A percentile compares a stretch with the other conserved stretches of the same genome.
Evolutionary conservation across 1,140 invertebrate genomes (phyloP).

Genomic region (Heliconius congener): DNA sequence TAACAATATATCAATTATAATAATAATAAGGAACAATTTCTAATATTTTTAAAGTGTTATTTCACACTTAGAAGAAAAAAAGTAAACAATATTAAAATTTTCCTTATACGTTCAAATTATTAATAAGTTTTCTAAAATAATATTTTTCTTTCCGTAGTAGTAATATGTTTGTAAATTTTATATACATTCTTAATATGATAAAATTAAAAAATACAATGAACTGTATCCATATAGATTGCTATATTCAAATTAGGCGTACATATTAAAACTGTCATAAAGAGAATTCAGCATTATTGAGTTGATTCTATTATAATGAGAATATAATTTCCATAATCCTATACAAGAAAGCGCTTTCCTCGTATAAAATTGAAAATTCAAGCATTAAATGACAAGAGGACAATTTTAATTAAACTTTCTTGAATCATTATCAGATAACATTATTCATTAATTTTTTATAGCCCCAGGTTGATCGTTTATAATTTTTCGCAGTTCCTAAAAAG

Average conservation of each 20-base stretch:
- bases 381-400: conserved; percentile 72
- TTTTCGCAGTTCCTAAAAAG: conserved; percentile 62
- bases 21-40: too few species aligned
- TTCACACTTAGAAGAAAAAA: too few species aligned
- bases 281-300: conserved; percentile 5
- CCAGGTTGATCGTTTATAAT: conserved; percentile 74
- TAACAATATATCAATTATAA: too few species aligned
- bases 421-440: conserved; percentile 80
- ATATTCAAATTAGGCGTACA: background rate
- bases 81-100: background rate
- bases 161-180: too few species aligned
- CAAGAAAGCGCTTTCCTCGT: conserved; percentile 24
- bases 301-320: conserved; percentile 15
- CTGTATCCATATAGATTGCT: background rate
- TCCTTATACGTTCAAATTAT: too few species aligned
- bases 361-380: conserved; percentile 47
- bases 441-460: conserved; percentile 80
- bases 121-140: too few species aligned
- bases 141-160: too few species aligned
- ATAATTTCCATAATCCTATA: conserved; percentile 22
- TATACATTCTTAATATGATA: background rate
- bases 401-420: conserved; percentile 78
- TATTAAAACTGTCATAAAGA: conserved; percentile 11
- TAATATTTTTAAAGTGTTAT: too few species aligned
- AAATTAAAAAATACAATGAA: background rate